These are phyloP conservation scores for Grantiella picta DNA, from an alignment of 2,113 vertebrate species.

Conservation along the genomic window DNA sequence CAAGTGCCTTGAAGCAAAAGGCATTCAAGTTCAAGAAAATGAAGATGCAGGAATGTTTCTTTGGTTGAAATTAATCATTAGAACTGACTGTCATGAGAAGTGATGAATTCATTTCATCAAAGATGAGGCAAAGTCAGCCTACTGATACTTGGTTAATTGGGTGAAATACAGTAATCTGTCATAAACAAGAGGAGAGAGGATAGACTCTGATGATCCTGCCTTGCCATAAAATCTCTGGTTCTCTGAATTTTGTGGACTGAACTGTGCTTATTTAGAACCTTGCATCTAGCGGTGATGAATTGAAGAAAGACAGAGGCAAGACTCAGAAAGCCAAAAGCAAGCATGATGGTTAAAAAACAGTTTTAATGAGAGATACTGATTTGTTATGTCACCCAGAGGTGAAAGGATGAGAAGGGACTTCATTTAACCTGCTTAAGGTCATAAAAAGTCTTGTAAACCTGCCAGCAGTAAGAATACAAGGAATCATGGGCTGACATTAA, in stretches of 20 bases:
- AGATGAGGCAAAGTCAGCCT: background rate
- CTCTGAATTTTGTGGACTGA: background rate
- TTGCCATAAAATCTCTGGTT: background rate
- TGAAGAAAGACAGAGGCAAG: background rate
- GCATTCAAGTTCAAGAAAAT: background rate
- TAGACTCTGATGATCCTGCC: background rate
- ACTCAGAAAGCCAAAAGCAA: conserved; percentile 7
- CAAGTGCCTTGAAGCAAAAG: conserved; percentile 16
- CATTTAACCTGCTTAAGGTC: background rate
- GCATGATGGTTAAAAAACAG: background rate
- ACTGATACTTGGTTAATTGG: background rate
- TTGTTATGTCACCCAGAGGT: background rate
- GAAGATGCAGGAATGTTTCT: background rate
- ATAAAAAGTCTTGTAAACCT: conserved; percentile 7
- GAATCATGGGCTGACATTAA: background rate
- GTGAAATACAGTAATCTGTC: background rate
- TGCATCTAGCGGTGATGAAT: background rate
- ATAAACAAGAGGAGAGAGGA: background rate
- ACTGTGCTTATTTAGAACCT: background rate
- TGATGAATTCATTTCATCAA: background rate
- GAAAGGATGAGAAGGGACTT: background rate
- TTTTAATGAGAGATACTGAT: background rate
- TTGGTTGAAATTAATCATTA: background rate
- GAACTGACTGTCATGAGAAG: background rate
- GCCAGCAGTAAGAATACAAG: background rate